phyloP scores from a whole-genome alignment of 2,797 vertebrate genomes.

The Hippopotamyrus pictus region DNA sequence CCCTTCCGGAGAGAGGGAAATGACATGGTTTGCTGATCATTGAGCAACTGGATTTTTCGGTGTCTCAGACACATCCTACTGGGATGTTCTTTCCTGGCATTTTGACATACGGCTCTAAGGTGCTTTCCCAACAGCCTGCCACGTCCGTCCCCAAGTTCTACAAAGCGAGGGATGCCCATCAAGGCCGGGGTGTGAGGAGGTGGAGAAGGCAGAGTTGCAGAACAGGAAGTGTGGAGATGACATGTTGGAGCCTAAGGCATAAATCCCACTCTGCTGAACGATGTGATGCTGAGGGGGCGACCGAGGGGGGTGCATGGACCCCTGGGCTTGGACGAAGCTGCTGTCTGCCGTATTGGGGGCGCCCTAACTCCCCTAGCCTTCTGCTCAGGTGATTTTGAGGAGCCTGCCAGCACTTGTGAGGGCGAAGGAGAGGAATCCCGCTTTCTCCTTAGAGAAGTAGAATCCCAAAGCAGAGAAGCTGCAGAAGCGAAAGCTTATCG shows the following conservation, averaged over 20 bases:
- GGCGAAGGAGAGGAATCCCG: conserved; percentile 48
- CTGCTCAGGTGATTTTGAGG: neutral
- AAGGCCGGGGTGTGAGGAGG: neutral
- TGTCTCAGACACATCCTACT: conserved; percentile 40
- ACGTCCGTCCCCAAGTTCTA: conserved; percentile 42
- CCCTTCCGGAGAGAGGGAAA: neutral
- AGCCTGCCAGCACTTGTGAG: conserved; percentile 40
- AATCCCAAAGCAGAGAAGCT: conserved; percentile 8
- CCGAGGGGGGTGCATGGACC: conserved; percentile 35
- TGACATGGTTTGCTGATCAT: conserved; percentile 30
- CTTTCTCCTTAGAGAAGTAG: neutral
- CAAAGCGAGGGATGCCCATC: conserved; percentile 34
- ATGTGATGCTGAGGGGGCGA: conserved; percentile 39
- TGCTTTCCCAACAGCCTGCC: conserved; percentile 44
- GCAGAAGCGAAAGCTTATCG: neutral
- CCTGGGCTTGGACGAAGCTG: neutral
- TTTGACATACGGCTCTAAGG: conserved; percentile 35
- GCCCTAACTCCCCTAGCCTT: neutral
- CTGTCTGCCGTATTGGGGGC: neutral
- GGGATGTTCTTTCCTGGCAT: conserved; percentile 26
- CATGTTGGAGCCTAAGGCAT: conserved; percentile 55
- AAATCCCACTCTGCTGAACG: conserved; percentile 52
- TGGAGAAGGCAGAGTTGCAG: conserved; percentile 57
- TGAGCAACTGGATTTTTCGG: conserved; percentile 33
- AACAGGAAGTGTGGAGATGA: conserved; percentile 51